These are phyloP conservation scores for Cercopithecus neglectus DNA, from an alignment of 2,797 vertebrate species.

Conservation along the genomic window DNA sequence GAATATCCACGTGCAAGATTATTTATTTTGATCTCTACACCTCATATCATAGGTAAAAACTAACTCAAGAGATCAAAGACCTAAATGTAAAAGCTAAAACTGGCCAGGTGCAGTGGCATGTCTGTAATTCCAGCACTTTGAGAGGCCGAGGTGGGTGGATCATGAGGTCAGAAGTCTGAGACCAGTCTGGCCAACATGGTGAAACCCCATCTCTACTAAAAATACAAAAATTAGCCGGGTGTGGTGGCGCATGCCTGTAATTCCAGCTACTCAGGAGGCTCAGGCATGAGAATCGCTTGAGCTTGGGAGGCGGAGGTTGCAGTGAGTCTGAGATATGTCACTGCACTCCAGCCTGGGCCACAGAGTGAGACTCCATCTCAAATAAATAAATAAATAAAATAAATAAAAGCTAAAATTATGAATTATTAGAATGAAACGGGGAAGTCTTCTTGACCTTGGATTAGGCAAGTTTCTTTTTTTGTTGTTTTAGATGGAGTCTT, in stretches of 20 bases:
- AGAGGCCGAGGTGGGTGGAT: no score
- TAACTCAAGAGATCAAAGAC: background rate
- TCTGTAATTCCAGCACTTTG: background rate
- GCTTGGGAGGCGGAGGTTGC: background rate
- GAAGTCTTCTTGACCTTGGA: background rate
- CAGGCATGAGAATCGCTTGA: background rate
- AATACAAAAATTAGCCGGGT: background rate
- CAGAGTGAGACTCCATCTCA: background rate
- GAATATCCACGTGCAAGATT: background rate
- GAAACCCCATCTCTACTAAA: background rate
- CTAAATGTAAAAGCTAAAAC: background rate
- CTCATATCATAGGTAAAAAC: background rate
- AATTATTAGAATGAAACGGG: background rate
- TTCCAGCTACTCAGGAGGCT: no score
- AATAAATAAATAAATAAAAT: background rate
- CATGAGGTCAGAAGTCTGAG: no score
- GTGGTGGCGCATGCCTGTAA: background rate
- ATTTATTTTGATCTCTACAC: background rate
- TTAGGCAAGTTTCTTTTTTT: background rate
- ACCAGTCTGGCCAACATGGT: no score
- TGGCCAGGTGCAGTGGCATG: background rate
- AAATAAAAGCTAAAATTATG: background rate
- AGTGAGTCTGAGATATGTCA: background rate
- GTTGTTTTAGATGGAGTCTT: no score
- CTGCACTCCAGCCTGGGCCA: background rate